phyloP scores from a whole-genome alignment of 2,797 vertebrate genomes.

The Myiothlypis coronata region DNA sequence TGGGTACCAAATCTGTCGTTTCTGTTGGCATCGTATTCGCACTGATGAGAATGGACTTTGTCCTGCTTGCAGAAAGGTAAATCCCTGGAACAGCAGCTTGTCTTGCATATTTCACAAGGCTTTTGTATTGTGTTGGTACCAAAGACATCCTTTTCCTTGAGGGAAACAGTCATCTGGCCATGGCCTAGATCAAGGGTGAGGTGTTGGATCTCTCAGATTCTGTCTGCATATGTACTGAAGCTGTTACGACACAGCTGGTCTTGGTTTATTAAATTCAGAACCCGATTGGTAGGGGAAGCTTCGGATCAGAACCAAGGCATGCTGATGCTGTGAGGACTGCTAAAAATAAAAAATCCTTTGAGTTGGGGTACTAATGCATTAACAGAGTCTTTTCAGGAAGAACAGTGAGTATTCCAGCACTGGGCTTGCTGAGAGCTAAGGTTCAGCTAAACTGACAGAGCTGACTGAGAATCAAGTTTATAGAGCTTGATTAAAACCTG shows the following conservation, averaged over 20 bases:
- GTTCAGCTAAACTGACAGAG: not conserved
- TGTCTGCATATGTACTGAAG: not conserved
- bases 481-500: not conserved
- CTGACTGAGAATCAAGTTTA: not conserved
- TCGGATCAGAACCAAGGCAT: not conserved
- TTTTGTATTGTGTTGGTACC: constrained; percentile 3
- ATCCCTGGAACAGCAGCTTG: constrained; percentile 20
- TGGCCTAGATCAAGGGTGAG: not conserved
- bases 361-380: not conserved
- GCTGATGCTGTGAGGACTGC: not conserved
- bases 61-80: constrained; percentile 99
- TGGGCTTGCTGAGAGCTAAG: not conserved
- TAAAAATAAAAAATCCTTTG: not conserved
- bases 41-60: constrained; percentile 99
- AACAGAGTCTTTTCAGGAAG: not conserved
- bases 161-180: not conserved
- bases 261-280: not conserved
- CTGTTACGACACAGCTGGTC: not conserved
- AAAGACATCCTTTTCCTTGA: not conserved
- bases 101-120: not conserved
- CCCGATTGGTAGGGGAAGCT: not conserved
- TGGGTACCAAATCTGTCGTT: constrained; percentile 99
- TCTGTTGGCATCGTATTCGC: constrained; percentile 99
- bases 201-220: not conserved
- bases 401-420: not conserved